phyloP scores from a whole-genome alignment of 1,140 invertebrate genomes.

The Bombus balteatus region DNA sequence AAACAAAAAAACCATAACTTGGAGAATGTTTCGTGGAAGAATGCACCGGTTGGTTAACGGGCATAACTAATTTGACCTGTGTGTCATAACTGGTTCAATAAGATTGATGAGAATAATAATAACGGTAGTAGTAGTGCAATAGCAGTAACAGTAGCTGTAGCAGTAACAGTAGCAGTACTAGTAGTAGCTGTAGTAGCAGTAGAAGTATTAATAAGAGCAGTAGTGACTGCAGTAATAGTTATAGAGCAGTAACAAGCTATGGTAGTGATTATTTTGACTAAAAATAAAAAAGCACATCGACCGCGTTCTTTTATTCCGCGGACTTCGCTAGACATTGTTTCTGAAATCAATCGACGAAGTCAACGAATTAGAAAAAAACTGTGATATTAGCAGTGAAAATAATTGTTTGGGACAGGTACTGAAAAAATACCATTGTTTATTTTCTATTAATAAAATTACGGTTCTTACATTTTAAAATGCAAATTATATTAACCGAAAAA shows the following conservation, averaged over 20 bases:
- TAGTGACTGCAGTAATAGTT: not conserved
- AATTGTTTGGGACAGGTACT: conserved; percentile 7
- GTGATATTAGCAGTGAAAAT: not conserved
- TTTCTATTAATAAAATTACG: conserved; percentile 66
- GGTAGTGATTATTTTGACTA: not conserved
- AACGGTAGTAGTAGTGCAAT: too few relatives aligned
- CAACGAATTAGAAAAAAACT: not conserved
- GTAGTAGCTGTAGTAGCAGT: not conserved
- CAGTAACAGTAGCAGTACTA: not conserved
- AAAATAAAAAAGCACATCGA: not conserved
- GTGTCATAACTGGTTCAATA: not conserved
- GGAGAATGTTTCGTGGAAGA: not conserved
- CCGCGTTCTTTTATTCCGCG: not conserved
- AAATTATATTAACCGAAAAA: conserved; percentile 66
- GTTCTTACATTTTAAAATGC: conserved; percentile 60
- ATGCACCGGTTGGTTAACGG: not conserved
- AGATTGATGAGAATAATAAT: not conserved
- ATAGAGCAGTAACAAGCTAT: not conserved
- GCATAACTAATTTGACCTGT: not conserved
- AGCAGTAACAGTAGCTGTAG: not conserved
- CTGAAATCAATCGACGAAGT: not conserved
- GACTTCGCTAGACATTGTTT: not conserved
- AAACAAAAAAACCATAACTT: conserved; percentile 4
- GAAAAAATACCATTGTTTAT: conserved; percentile 70
- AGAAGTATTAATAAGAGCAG: not conserved